phyloP scores from a whole-genome alignment of 2,797 vertebrate genomes.

The Platalea minor region DNA sequence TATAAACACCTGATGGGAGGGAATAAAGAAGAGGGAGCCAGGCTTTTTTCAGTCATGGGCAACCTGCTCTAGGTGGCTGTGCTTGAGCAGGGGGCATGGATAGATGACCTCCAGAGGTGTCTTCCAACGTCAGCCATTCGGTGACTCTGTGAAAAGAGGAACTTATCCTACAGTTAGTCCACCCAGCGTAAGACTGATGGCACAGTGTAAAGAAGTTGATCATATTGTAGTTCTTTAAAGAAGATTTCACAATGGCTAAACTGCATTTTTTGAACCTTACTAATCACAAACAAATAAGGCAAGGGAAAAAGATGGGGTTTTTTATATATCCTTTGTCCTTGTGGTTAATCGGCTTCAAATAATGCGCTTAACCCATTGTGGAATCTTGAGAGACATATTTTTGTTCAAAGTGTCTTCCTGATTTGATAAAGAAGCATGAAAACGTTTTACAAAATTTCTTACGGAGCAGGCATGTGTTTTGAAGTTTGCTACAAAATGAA shows the following conservation, averaged over 20 bases:
- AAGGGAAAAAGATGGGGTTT: accelerated
- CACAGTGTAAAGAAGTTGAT: background rate
- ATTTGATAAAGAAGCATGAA: background rate
- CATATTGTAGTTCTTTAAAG: background rate
- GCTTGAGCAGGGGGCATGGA: background rate
- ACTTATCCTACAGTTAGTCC: background rate
- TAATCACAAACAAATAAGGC: background rate
- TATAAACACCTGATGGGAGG: background rate
- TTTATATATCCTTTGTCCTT: background rate
- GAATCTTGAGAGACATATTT: background rate
- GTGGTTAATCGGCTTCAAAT: background rate
- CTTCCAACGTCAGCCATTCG: background rate
- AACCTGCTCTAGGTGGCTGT: background rate
- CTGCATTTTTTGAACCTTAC: background rate
- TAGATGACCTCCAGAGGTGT: background rate
- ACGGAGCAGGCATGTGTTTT: background rate
- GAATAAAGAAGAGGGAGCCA: background rate
- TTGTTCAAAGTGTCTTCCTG: background rate
- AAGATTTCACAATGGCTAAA: background rate
- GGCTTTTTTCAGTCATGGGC: background rate
- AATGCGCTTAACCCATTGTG: background rate
- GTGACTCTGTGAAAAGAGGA: background rate
- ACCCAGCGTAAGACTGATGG: background rate
- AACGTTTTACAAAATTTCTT: background rate
- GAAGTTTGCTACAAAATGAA: background rate